Evolutionary conservation across 1,140 invertebrate genomes (phyloP), one percentile per base, ranked within the genome.

Genomic region (Dendroctonus ponderosae): DNA sequence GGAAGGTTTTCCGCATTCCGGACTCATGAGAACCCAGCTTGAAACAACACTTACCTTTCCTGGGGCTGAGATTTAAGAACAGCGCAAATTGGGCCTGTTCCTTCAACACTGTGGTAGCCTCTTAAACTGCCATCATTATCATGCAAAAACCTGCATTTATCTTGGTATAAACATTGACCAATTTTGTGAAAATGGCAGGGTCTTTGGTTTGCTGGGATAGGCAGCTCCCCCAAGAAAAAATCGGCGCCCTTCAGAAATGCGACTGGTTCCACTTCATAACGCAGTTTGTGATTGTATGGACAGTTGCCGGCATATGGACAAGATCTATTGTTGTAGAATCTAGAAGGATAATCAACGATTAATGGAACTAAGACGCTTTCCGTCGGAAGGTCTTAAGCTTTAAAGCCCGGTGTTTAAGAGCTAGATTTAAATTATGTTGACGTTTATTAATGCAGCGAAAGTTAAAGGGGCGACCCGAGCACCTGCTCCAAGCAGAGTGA

Each of bases 141-240:
- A 67, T 72, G 71, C 57, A 70, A 67, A 66, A 69, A 72, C 51
- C 62, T 67, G 62, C 71, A 72, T 52, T 65, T 68, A n/a, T 70
- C 61, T 46, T 66, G 62, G 44, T 71, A 69, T 38, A 66, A 64
- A 37, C 71, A 72, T 39, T 67, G 67, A 7, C 71, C 71, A 39
- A 70, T 14, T 43, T 58, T 42, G 46, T 59, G 62, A 40, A 67
- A 72, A 40, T 69, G 64, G 42, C 71, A 72, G 8, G 66, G 37
- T 62, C 51, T 70, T 57, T 66, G 68, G 38, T 59, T 62, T 51
- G 15, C 44, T n/a, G 26, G 8, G 7, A 44, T n/a, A 7, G 57
- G 56, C 52, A 53, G 37, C 38, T 62, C 42, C 7, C 65, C 69
- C 11, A 67, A 42, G 44, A 70, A 56, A 62, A 57, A 70, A 41